Percentiles rank a stretch among this genome's conserved stretches.
These are phyloP conservation scores for Tychaedon coryphoeus DNA, from an alignment of 2,113 vertebrate species.

Conservation along the genomic window DNA sequence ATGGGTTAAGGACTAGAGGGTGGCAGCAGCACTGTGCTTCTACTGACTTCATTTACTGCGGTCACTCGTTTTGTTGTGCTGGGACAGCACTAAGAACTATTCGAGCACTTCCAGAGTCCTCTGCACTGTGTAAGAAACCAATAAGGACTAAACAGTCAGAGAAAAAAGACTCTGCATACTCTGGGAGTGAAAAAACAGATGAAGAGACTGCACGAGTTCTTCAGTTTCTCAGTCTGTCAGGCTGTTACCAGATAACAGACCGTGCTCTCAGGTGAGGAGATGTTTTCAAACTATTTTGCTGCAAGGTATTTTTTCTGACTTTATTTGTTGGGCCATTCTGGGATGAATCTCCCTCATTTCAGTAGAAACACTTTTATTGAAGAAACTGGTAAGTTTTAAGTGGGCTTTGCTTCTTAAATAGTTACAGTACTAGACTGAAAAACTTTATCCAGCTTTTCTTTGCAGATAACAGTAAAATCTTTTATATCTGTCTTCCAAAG, in stretches of 20 bases:
- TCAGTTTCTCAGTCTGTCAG: constrained; percentile 94
- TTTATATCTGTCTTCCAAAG: background rate
- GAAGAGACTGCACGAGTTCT: constrained; percentile 81
- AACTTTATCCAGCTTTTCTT: background rate
- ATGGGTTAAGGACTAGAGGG: constrained; percentile 83
- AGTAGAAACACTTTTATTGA: background rate
- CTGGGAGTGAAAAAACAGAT: constrained; percentile 74
- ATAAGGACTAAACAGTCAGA: constrained; percentile 84
- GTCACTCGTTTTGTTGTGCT: constrained; percentile 88
- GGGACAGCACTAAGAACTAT: constrained; percentile 85
- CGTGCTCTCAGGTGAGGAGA: constrained; percentile 87
- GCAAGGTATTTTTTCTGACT: background rate
- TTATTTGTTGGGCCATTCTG: background rate
- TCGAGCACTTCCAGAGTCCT: constrained; percentile 75
- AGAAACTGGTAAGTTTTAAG: background rate
- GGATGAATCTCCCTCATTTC: background rate
- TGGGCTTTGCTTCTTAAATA: background rate
- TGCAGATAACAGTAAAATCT: background rate
- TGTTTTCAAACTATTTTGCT: background rate
- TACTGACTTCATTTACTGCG: constrained; percentile 81
- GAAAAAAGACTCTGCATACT: constrained; percentile 71
- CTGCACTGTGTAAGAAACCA: constrained; percentile 67
- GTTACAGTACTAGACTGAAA: background rate
- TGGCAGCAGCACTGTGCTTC: constrained; percentile 83
- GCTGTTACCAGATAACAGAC: constrained; percentile 96